Percentiles rank a stretch among this genome's conserved stretches.
Conservation (phyloP, 2,797 vertebrate genomes). For the Siniperca undulata region DNA sequence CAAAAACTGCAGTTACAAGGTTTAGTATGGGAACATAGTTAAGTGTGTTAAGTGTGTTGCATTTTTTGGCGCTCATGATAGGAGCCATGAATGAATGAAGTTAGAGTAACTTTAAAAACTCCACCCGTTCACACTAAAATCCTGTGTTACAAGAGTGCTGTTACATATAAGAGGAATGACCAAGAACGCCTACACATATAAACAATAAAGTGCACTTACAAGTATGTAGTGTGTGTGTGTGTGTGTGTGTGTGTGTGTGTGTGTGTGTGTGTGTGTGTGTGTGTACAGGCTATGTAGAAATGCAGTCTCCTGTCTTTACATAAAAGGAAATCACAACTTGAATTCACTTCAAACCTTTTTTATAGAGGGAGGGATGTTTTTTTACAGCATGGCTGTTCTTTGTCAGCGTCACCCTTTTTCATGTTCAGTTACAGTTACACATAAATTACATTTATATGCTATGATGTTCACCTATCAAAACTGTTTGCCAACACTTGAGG, state of each 20-base stretch:
- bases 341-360: not conserved
- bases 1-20: not conserved
- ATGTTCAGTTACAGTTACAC: constrained; percentile 13
- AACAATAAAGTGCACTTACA: not conserved
- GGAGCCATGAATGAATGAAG: not conserved
- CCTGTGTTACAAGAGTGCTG: not conserved
- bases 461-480: constrained; percentile 29
- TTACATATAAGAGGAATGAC: not conserved
- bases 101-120: constrained; percentile 1
- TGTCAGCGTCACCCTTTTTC: constrained; percentile 40
- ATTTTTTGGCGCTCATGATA: not conserved
- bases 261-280: not conserved
- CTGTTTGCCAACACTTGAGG: constrained; percentile 38
- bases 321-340: not conserved
- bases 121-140: not conserved
- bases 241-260: not conserved
- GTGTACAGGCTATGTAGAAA: not conserved
- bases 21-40: not conserved
- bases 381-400: constrained; percentile 15
- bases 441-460: constrained; percentile 12
- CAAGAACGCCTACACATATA: not conserved
- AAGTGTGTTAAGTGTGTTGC: not conserved
- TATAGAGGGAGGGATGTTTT: not conserved
- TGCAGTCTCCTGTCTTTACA: not conserved
- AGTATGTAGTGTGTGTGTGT: not conserved